Evolutionary conservation across 2,888 invertebrate species (phyloP), one percentile per base, ranked within the genome.

Genomic region (Yponomeuta evonymella): DNA sequence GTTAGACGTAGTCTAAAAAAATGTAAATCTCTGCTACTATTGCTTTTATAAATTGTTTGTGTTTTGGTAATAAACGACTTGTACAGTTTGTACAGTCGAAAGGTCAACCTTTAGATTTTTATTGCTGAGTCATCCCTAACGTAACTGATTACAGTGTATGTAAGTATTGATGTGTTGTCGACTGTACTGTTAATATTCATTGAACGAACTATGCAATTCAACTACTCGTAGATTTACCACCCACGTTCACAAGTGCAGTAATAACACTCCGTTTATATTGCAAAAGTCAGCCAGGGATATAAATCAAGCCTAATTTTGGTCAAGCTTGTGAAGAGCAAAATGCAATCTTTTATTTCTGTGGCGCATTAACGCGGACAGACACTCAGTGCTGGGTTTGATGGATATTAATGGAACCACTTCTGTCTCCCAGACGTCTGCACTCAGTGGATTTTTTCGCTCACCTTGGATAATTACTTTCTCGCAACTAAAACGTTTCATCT

Each of bases 351-450:
- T 33, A 65, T 65, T 65, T 65, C 12, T 12, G 29, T 29, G 51
- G 51, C 51, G 51, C 15, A 43, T 43, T 43, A 43, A 5, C 43
- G 51, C 51, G 51, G 51, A 15, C 51, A 58, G 51, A 58, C 51
- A 58, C 51, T 58, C 51, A 58, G 15, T 15, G 51, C 15, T 12
- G 48, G 48, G 70, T 77, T 76, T 80, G 78, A 79, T 78, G 76
- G 76, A 78, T 78, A 78, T 75, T 78, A 78, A 78, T 77, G 75
- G 73, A 75, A 72, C 72, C 71, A 76, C 74, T 29, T 65, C 65
- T 65, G 33, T 65, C 29, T 29, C 30, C 29, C 65, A 65, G 65
- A 65, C 65, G 12, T 12, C 51, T 9, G 12, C 65, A 65, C 33
- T 65, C 33, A 65, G 33, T 65, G 29, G 29, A 30, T 65, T 65